A percentile compares a stretch with the other conserved stretches of the same genome.
phyloP scores from a whole-genome alignment of 2,888 invertebrate species.

The Gastracanthus pulcherrimus region DNA sequence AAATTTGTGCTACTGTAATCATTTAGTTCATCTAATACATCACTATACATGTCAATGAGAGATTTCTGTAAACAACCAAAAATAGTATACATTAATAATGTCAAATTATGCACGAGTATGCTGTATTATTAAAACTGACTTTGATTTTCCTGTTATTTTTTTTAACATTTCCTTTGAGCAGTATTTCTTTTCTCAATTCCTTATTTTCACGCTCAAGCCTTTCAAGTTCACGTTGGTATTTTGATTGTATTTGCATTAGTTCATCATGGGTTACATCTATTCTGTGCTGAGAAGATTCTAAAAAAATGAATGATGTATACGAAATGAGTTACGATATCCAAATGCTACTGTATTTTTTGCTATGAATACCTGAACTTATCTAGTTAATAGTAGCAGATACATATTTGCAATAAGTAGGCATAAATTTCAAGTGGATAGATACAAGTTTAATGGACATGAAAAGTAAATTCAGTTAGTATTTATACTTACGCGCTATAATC shows the following conservation, averaged over 20 bases:
- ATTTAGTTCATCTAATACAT: slow-evolving; percentile 96
- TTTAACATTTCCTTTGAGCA: slow-evolving; percentile 86
- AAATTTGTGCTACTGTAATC: slow-evolving; percentile 90
- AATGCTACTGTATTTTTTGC: slow-evolving; percentile 80
- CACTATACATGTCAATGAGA: slow-evolving; percentile 99
- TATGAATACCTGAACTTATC: slow-evolving; percentile 65
- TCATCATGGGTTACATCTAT: slow-evolving; percentile 92
- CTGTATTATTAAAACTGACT: too few species aligned
- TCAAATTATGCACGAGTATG: too few species aligned
- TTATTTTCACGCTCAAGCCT: slow-evolving; percentile 97
- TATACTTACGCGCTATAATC: too few species aligned
- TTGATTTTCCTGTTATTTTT: slow-evolving; percentile 83
- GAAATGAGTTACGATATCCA: slow-evolving; percentile 79
- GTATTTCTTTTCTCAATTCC: slow-evolving; percentile 92
- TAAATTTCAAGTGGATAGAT: too few species aligned
- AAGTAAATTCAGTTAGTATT: too few species aligned
- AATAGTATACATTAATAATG: too few species aligned
- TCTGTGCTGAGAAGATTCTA: slow-evolving; percentile 81
- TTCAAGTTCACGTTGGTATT: slow-evolving; percentile 97
- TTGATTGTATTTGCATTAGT: slow-evolving; percentile 94
- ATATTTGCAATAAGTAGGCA: too few species aligned
- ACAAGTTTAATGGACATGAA: too few species aligned
- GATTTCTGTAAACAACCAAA: too few species aligned
- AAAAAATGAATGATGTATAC: too few species aligned
- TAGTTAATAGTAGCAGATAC: background rate